Evolutionary conservation across 2,113 vertebrate genomes (phyloP).

Genomic region (Struthidea cinerea): DNA sequence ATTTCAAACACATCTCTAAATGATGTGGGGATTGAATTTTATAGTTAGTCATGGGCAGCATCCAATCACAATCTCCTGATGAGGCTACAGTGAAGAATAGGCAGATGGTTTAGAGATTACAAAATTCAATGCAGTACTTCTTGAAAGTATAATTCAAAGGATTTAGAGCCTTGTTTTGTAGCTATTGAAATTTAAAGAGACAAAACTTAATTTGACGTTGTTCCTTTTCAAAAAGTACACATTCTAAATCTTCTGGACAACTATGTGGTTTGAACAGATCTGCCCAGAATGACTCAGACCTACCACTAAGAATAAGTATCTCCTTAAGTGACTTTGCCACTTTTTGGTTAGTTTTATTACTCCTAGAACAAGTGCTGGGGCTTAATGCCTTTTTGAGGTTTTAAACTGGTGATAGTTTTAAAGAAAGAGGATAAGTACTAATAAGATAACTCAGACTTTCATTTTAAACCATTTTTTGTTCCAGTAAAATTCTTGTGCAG

Average conservation of each 20-base stretch:
- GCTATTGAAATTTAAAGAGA: constrained; percentile 23
- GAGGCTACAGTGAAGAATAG: background rate
- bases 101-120: background rate
- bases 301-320: background rate
- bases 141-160: background rate
- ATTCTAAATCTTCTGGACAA: constrained; percentile 36
- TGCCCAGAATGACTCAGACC: constrained; percentile 17
- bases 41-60: background rate
- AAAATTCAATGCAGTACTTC: background rate
- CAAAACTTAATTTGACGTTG: constrained; percentile 35
- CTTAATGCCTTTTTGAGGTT: background rate
- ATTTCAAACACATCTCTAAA: background rate
- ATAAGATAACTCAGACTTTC: background rate
- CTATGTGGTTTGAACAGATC: background rate
- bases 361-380: background rate
- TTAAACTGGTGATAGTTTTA: background rate
- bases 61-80: background rate
- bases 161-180: background rate
- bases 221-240: constrained; percentile 3
- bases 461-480: background rate
- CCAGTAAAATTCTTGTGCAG: background rate
- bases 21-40: background rate
- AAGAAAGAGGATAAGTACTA: background rate
- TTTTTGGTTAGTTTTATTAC: background rate
- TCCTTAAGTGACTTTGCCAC: background rate